phyloP scores from a whole-genome alignment of 2,888 invertebrate genomes.

The Clunio marinus region DNA sequence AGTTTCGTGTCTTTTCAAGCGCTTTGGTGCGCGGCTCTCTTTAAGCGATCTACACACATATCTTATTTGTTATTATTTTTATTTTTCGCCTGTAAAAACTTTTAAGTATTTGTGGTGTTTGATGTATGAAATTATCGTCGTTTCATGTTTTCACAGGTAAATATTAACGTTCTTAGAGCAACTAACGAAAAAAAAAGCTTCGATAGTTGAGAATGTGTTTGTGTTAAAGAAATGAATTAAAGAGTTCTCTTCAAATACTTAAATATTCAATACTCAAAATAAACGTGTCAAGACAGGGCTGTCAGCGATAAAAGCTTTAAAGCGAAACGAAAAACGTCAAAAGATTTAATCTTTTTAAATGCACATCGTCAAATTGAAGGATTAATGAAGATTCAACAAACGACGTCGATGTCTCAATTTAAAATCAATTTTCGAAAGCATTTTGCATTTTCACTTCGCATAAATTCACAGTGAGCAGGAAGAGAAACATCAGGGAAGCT shows the following conservation, averaged over 20 bases:
- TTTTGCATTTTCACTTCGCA: no score
- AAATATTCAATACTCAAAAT: background rate
- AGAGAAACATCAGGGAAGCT: no score
- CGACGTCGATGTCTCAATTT: no score
- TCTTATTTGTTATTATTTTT: background rate
- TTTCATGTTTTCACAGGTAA: conserved; percentile 18
- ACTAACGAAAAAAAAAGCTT: background rate
- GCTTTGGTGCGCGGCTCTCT: conserved; percentile 9
- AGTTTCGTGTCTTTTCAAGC: conserved; percentile 23
- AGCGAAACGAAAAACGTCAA: no score
- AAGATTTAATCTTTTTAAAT: no score
- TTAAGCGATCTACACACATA: background rate
- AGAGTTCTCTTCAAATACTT: conserved; percentile 7
- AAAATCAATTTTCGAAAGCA: no score
- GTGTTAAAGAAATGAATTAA: conserved; percentile 9
- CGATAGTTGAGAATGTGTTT: background rate
- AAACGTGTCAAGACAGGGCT: conserved; percentile 34
- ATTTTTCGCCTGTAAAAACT: conserved; percentile 7
- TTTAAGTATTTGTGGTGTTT: background rate
- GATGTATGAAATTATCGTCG: background rate
- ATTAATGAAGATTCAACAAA: no score
- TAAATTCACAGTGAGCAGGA: no score
- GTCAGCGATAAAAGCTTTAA: no score
- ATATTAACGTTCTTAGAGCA: background rate
- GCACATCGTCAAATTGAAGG: no score